These are phyloP conservation scores for Bothrops jararaca DNA, from an alignment of 2,113 vertebrate species.

Conservation along the genomic window DNA sequence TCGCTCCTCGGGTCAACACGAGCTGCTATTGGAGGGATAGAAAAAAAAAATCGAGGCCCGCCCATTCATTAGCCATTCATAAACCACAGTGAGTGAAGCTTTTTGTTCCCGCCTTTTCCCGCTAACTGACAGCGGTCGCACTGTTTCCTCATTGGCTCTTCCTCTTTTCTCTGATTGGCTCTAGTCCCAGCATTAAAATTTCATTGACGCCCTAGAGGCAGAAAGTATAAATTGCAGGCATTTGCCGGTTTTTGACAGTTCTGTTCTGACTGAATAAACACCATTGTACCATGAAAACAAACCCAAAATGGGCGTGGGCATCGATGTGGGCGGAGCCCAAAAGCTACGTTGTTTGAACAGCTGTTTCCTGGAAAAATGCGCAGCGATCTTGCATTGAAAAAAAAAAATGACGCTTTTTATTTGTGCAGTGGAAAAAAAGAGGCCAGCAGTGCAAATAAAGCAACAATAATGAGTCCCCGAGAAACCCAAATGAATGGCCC, in stretches of 20 bases:
- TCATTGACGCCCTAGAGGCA: too few species aligned
- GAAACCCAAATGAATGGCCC: background rate
- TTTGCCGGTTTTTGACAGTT: too few species aligned
- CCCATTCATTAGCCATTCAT: background rate
- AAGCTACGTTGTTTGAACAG: background rate
- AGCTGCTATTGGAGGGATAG: background rate
- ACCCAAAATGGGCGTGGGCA: background rate
- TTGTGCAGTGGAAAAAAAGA: background rate
- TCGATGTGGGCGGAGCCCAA: background rate
- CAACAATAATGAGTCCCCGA: background rate
- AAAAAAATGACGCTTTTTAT: background rate
- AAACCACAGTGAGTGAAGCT: background rate
- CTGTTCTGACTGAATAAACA: too few species aligned
- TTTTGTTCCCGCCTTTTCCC: background rate
- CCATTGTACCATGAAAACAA: too few species aligned
- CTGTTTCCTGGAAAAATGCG: background rate
- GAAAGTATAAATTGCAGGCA: too few species aligned
- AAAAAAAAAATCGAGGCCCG: background rate
- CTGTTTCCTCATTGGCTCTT: background rate
- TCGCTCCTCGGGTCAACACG: background rate
- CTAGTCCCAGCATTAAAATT: background rate
- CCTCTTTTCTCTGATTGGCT: background rate
- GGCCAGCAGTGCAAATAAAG: background rate
- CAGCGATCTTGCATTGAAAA: background rate
- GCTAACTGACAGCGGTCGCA: too few species aligned